Evolutionary conservation across 2,888 invertebrate species (phyloP).

Genomic region (Zaprionus lineosus): DNA sequence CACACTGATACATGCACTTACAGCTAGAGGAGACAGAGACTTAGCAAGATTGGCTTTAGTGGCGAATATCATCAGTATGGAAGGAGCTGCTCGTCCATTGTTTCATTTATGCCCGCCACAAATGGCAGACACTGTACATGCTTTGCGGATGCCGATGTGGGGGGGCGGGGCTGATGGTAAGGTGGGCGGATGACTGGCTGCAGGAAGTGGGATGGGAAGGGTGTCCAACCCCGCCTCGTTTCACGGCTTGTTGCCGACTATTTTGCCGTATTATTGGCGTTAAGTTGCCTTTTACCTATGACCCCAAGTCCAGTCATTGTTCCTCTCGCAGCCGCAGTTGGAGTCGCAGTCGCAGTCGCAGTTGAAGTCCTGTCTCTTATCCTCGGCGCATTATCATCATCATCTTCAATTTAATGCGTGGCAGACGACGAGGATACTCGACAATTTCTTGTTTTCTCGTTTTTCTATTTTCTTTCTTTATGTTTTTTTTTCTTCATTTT

Average conservation of each 20-base stretch:
- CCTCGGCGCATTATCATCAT: slow-evolving; percentile 72
- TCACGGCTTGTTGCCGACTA: slow-evolving; percentile 71
- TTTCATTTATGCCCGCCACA: slow-evolving; percentile 39
- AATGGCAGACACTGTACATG: slow-evolving; percentile 28
- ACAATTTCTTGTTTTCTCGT: slow-evolving; percentile 50
- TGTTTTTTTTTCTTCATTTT: slow-evolving; percentile 11
- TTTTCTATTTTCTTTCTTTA: slow-evolving; percentile 30
- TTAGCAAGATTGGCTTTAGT: no score
- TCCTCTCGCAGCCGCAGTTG: slow-evolving; percentile 16
- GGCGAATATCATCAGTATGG: no score
- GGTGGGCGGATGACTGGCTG: slow-evolving; percentile 23
- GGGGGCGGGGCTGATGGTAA: background rate
- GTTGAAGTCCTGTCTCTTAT: slow-evolving; percentile 40
- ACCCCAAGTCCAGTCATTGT: slow-evolving; percentile 39
- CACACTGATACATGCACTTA: no score
- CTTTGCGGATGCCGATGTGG: background rate
- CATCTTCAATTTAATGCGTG: slow-evolving; percentile 78
- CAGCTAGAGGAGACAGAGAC: slow-evolving; percentile 18
- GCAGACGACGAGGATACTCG: slow-evolving; percentile 69
- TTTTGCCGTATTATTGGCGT: slow-evolving; percentile 69
- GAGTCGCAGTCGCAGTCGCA: slow-evolving; percentile 15
- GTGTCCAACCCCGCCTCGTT: slow-evolving; percentile 43
- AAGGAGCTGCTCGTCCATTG: slow-evolving; percentile 48
- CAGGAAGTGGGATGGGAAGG: no score
- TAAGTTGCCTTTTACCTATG: slow-evolving; percentile 74